These are phyloP conservation scores for Zaprionus taronus DNA, from an alignment of 1,140 invertebrate species.

Conservation along the genomic window DNA sequence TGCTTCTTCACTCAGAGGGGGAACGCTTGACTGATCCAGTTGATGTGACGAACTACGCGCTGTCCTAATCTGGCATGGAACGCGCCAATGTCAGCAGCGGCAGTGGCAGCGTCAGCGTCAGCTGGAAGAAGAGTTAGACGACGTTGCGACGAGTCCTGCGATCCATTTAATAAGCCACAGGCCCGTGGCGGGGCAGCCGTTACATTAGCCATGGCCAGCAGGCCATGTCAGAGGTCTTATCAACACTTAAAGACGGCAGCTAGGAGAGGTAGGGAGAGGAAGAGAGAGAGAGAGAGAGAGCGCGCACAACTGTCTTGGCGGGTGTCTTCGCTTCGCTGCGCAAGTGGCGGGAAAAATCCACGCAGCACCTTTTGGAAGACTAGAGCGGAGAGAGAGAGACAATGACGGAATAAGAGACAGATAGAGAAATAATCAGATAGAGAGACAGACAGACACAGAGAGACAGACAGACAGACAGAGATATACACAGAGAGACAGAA, in stretches of 20 bases:
- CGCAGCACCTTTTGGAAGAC: conserved; percentile 19
- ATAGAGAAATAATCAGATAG: background rate
- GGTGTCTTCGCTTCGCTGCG: conserved; percentile 71
- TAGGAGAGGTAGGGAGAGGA: background rate
- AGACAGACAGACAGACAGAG: background rate
- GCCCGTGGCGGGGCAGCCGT: conserved; percentile 31
- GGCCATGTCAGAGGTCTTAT: conserved; percentile 48
- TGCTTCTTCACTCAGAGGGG: conserved; percentile 33
- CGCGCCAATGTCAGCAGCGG: conserved; percentile 6
- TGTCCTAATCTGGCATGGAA: conserved; percentile 56
- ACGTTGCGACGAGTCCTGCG: conserved; percentile 14
- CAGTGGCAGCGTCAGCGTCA: conserved; percentile 39
- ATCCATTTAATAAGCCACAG: conserved; percentile 51
- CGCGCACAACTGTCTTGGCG: conserved; percentile 50
- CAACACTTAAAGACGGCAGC: conserved; percentile 8
- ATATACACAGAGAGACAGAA: background rate
- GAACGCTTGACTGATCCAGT: conserved; percentile 69
- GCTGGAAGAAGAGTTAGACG: conserved; percentile 60
- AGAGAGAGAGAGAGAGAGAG: background rate
- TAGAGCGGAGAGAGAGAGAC: background rate
- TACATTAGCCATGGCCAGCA: conserved; percentile 40
- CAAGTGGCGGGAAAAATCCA: conserved; percentile 76
- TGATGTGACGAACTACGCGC: conserved; percentile 54
- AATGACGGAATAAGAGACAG: background rate
- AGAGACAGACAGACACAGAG: background rate